These are phyloP conservation scores for Lasiurus borealis DNA, from an alignment of 2,113 vertebrate genomes.

Conservation along the genomic window DNA sequence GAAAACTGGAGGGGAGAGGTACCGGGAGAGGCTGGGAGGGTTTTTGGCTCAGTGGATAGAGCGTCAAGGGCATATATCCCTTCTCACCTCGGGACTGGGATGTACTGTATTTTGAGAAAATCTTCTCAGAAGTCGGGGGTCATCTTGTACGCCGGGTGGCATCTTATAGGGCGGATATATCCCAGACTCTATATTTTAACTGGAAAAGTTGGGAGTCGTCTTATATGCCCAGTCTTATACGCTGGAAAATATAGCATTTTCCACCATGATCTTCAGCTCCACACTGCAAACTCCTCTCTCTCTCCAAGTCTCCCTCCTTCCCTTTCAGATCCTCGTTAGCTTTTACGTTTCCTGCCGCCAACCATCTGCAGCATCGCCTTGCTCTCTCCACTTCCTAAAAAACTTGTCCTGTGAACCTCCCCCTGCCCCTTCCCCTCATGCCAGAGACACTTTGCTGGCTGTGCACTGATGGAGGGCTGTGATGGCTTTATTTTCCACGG, in stretches of 20 bases:
- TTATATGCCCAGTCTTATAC: too few relatives aligned
- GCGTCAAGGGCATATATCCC: too few relatives aligned
- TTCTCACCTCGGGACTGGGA: not conserved
- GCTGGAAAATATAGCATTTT: too few relatives aligned
- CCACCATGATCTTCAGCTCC: not conserved
- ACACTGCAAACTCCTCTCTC: not conserved
- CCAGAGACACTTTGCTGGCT: conserved; percentile 13
- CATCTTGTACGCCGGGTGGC: too few relatives aligned
- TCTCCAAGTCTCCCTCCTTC: conserved; percentile 13
- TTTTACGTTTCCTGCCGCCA: conserved; percentile 67
- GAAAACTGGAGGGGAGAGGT: not conserved
- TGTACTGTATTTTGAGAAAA: too few relatives aligned
- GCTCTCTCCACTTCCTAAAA: conserved; percentile 49
- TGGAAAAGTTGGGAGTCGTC: too few relatives aligned
- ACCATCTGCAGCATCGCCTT: conserved; percentile 47
- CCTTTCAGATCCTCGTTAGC: not conserved
- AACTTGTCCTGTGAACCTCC: conserved; percentile 36
- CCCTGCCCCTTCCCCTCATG: not conserved
- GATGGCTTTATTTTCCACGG: conserved; percentile 47
- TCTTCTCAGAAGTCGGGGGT: too few relatives aligned
- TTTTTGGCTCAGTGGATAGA: too few relatives aligned
- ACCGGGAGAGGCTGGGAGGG: not conserved
- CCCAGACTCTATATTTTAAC: too few relatives aligned
- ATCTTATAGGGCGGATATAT: too few relatives aligned
- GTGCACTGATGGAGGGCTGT: not conserved